These are phyloP conservation scores for Thaleichthys pacificus DNA, from an alignment of 2,797 vertebrate species.

Conservation along the genomic window DNA sequence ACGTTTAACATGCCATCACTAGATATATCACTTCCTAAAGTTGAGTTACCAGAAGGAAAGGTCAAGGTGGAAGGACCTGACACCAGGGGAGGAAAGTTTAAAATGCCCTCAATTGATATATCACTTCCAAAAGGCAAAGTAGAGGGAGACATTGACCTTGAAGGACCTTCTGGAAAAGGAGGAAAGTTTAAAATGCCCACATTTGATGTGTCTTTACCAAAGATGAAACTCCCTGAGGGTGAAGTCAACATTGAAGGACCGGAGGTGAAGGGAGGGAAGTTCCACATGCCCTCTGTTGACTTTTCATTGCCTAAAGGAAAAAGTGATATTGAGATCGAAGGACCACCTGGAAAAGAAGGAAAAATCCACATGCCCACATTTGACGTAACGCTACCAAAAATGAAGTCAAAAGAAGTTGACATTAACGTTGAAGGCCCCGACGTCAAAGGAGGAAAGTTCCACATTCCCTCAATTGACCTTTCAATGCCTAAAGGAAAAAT, in stretches of 20 bases:
- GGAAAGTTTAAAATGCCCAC: slow-evolving; percentile 26
- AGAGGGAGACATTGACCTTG: slow-evolving; percentile 20
- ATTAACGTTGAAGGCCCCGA: slow-evolving; percentile 3
- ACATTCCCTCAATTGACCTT: slow-evolving; percentile 28
- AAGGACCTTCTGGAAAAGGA: slow-evolving; percentile 37
- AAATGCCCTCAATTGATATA: slow-evolving; percentile 31
- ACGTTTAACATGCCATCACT: slow-evolving; percentile 28
- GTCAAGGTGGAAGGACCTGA: slow-evolving; percentile 3
- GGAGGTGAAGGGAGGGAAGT: slow-evolving; percentile 42
- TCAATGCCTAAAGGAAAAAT: slow-evolving; percentile 35
- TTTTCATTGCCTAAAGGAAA: slow-evolving; percentile 48
- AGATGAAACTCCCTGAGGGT: slow-evolving; percentile 5
- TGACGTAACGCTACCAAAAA: slow-evolving; percentile 29
- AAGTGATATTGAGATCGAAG: slow-evolving; percentile 38
- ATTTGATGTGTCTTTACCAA: slow-evolving; percentile 31
- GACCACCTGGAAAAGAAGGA: slow-evolving; percentile 1
- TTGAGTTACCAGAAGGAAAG: slow-evolving; percentile 23
- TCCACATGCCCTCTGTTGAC: slow-evolving; percentile 52
- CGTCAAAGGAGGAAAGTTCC: slow-evolving; percentile 17
- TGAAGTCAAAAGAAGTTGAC: slow-evolving; percentile 20
- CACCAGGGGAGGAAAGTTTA: slow-evolving; percentile 18
- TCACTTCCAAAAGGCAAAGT: slow-evolving; percentile 41
- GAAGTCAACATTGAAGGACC: slow-evolving; percentile 27
- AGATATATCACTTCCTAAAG: slow-evolving; percentile 38
- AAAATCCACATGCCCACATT: slow-evolving; percentile 23